A percentile compares a stretch with the other conserved stretches of the same genome.
phyloP scores from a whole-genome alignment of 2,113 vertebrate genomes.

The Procapra przewalskii region DNA sequence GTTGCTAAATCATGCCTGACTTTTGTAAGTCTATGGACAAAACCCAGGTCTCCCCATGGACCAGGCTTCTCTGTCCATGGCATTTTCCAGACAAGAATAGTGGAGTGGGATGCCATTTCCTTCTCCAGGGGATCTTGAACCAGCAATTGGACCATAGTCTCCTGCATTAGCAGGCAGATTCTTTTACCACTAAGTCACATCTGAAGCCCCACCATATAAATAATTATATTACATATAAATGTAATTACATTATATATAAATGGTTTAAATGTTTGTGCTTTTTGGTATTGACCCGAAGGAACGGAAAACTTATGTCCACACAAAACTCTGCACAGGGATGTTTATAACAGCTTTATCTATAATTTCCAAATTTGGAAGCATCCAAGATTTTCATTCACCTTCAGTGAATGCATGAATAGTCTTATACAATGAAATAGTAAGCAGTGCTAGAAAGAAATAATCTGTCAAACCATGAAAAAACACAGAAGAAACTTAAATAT shows the following conservation, averaged over 20 bases:
- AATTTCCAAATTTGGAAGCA: background rate
- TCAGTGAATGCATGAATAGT: background rate
- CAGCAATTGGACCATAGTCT: background rate
- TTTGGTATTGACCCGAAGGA: background rate
- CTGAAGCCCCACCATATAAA: background rate
- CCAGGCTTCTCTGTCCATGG: background rate
- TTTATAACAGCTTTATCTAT: background rate
- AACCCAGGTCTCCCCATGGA: background rate
- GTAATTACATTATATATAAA: background rate
- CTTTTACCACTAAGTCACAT: background rate
- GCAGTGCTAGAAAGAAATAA: background rate
- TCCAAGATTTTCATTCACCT: background rate
- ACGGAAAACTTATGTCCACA: background rate
- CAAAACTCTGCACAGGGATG: background rate
- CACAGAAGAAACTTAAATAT: background rate
- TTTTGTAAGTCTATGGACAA: background rate
- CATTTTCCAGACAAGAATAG: background rate
- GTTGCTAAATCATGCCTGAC: background rate
- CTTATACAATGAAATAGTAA: background rate
- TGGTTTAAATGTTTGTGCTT: background rate
- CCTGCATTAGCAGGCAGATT: background rate
- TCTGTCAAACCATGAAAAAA: background rate
- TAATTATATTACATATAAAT: background rate
- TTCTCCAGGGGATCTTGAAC: background rate
- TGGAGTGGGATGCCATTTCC: background rate